Conservation (phyloP, 1,140 invertebrate species). For the Agrypnia vestita region DNA sequence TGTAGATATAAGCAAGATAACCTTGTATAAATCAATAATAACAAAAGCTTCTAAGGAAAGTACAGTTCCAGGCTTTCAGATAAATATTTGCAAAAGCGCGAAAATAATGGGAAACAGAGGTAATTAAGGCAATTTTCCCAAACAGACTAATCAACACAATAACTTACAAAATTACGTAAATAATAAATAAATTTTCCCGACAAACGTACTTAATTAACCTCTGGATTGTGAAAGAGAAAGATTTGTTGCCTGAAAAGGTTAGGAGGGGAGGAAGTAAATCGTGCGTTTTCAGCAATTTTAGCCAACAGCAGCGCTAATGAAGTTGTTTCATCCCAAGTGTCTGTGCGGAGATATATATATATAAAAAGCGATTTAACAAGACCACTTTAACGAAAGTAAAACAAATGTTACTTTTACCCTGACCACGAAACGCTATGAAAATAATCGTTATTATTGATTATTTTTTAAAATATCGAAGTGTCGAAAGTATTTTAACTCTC, state of each 20-base stretch:
- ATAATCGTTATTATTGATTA: no score
- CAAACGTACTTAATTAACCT: slow-evolving; percentile 44
- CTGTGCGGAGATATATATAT: background rate
- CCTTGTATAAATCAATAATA: no score
- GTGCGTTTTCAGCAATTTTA: slow-evolving; percentile 34
- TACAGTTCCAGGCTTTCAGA: no score
- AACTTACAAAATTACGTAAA: slow-evolving; percentile 30
- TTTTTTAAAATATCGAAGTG: no score
- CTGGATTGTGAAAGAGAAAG: slow-evolving; percentile 38
- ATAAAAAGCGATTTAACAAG: slow-evolving; percentile 5
- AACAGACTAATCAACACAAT: slow-evolving; percentile 35
- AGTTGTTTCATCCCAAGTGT: slow-evolving; percentile 33
- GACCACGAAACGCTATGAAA: no score
- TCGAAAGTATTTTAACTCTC: no score
- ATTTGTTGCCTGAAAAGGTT: slow-evolving; percentile 43
- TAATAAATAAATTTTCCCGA: slow-evolving; percentile 36
- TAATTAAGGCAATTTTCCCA: slow-evolving; percentile 19
- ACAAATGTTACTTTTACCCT: no score
- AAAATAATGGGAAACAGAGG: slow-evolving; percentile 5
- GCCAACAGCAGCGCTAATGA: slow-evolving; percentile 40
- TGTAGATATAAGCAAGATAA: no score
- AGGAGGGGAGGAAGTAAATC: slow-evolving; percentile 28
- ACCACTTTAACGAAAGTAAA: no score
- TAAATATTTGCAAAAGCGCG: background rate
- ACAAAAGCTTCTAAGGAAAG: no score